Evolutionary conservation across 2,888 invertebrate genomes (phyloP).

Genomic region (Archaeoteleia sp.): DNA sequence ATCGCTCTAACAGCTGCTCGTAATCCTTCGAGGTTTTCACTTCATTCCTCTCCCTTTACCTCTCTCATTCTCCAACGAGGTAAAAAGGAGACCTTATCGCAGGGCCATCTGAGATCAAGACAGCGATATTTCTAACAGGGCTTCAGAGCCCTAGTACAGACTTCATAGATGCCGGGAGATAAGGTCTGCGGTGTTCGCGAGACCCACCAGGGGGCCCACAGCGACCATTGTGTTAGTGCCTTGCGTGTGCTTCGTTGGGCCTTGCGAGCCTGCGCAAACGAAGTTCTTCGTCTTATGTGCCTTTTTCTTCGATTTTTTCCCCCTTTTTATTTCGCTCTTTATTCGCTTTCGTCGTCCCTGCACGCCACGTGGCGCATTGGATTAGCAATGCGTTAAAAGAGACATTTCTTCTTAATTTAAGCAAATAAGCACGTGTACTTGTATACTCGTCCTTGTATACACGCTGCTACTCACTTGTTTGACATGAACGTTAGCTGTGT

Average conservation of each 20-base stretch:
- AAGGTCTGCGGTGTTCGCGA: conserved; percentile 71
- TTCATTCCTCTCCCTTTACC: conserved; percentile 25
- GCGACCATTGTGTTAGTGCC: conserved; percentile 60
- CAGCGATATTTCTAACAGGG: conserved; percentile 72
- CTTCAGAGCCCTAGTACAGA: conserved; percentile 65
- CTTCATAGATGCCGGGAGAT: conserved; percentile 68
- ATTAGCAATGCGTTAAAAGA: conserved; percentile 33
- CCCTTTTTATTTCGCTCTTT: conserved; percentile 37
- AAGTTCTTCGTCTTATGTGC: conserved; percentile 29
- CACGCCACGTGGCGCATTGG: conserved; percentile 14
- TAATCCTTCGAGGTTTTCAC: conserved; percentile 64
- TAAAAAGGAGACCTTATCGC: conserved; percentile 67
- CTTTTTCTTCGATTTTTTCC: conserved; percentile 20
- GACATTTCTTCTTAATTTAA: conserved; percentile 58
- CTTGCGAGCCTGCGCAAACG: conserved; percentile 31
- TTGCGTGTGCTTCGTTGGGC: conserved; percentile 50
- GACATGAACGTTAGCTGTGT: conserved; percentile 11
- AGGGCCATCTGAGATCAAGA: conserved; percentile 70
- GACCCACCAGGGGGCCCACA: conserved; percentile 69
- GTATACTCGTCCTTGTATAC: conserved; percentile 47
- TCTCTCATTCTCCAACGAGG: conserved; percentile 50
- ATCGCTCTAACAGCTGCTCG: conserved; percentile 68
- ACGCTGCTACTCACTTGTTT: conserved; percentile 33
- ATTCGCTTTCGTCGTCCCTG: conserved; percentile 19
- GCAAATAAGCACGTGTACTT: conserved; percentile 54